These are phyloP conservation scores for Trachelus iudaicus DNA, from an alignment of 2,888 invertebrate genomes.

Conservation along the genomic window DNA sequence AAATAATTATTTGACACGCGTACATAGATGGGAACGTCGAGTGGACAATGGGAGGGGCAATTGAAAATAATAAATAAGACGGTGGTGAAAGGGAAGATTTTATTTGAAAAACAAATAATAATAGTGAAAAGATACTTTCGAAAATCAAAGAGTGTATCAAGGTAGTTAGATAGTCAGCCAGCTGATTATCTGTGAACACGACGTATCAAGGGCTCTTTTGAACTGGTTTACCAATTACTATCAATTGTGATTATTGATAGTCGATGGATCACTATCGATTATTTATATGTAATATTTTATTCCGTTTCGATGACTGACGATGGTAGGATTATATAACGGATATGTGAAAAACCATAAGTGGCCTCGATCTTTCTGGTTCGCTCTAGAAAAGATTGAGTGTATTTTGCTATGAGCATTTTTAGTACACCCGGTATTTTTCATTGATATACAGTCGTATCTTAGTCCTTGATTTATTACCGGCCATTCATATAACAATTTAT, in stretches of 20 bases:
- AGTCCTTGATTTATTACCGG: background rate
- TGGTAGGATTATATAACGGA: background rate
- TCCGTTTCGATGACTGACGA: background rate
- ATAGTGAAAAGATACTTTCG: constrained; percentile 29
- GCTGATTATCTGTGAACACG: background rate
- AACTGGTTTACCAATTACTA: background rate
- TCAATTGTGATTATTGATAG: background rate
- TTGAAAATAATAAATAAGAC: constrained; percentile 24
- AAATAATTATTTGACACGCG: background rate
- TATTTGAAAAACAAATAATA: too few species aligned
- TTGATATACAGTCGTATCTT: background rate
- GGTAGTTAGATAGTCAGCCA: background rate
- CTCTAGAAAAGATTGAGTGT: background rate
- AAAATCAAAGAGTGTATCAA: constrained; percentile 25
- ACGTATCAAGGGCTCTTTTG: background rate
- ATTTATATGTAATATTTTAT: background rate
- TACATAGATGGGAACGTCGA: background rate
- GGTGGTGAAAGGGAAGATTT: constrained; percentile 27
- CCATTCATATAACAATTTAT: background rate
- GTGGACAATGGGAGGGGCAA: constrained; percentile 15
- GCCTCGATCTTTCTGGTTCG: background rate
- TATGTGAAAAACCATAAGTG: background rate
- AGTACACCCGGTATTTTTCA: background rate
- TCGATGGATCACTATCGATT: background rate
- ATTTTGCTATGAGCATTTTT: background rate